Evolutionary conservation across 1,140 invertebrate species (phyloP), one percentile per base, ranked within the genome.

Genomic region (Dysdera silvatica): DNA sequence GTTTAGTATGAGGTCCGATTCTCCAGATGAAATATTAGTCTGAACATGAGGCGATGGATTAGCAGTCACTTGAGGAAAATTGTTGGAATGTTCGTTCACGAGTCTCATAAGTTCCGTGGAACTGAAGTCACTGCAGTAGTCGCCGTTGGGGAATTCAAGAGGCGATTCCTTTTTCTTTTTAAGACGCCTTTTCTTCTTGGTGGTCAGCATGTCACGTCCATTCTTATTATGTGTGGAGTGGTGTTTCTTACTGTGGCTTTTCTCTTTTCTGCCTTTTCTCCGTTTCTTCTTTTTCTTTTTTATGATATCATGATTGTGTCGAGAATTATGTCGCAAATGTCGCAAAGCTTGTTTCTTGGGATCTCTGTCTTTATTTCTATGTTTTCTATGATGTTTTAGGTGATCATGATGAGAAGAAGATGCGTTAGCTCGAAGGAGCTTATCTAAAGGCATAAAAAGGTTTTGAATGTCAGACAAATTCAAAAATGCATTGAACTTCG

Each of bases 251-350:
- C 24, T 33, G 35, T 58, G 56, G 0, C 37, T 52, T 26, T 65
- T 65, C 1, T 29, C 49, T n/a, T 43, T 51, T 45, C 55, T 65
- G 16, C 28, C 51, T 55, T 65, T 65, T n/a, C 63, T 49, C 29
- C 55, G 59, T 45, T 65, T 65, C 16, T 41, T 54, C 35, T 60
- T 65, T 26, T 56, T 60, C 16, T 40, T 43, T 35, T 65, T 65
- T 20, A 33, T n/a, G 10, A 55, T 33, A 18, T 65, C 63, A 20
- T 35, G 23, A 5, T 63, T 43, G 12, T 52, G 24, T 49, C 61
- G 6, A 10, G 31, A 47, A 6, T 53, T 41, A 49, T 63, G 61
- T 0, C 53, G 31, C 5, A 63, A 32, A 20, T 59, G 55, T n/a
- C 28, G 7, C 16, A 56, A 24, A 24, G 32, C 24, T 14, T 48